A percentile compares a stretch with the other conserved stretches of the same genome.
phyloP scores from a whole-genome alignment of 1,140 invertebrate genomes.

The Rhyacophila brunnea region DNA sequence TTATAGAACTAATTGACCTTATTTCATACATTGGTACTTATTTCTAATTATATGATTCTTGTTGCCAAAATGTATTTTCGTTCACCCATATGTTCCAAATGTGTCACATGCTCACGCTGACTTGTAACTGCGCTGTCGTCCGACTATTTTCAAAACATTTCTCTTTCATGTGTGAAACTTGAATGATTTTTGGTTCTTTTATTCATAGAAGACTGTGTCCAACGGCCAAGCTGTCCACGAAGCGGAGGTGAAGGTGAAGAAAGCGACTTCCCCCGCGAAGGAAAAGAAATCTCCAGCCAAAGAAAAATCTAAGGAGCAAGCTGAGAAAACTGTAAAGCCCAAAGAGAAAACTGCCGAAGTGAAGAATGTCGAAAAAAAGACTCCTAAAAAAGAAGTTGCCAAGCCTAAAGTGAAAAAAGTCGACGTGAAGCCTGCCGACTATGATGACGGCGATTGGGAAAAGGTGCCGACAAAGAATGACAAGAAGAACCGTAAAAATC shows the following conservation, averaged over 20 bases:
- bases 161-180: not conserved
- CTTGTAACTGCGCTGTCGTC: not conserved
- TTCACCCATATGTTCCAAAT: conserved; percentile 23
- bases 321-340: conserved; percentile 17
- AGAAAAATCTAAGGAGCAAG: conserved; percentile 38
- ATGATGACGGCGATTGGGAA: conserved; percentile 74
- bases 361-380: conserved; percentile 45
- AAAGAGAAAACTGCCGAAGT: conserved; percentile 37
- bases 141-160: not conserved
- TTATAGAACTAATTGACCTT: conserved; percentile 39
- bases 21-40: conserved; percentile 15
- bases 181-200: not conserved
- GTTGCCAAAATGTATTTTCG: conserved; percentile 31
- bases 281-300: conserved; percentile 39
- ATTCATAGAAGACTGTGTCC: conserved; percentile 19
- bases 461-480: conserved; percentile 67
- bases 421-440: conserved; percentile 67
- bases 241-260: conserved; percentile 48
- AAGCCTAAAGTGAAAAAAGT: conserved; percentile 58
- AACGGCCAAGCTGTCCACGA: conserved; percentile 50
- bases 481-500: conserved; percentile 58
- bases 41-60: conserved; percentile 31
- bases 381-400: conserved; percentile 51
- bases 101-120: conserved; percentile 17
- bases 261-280: conserved; percentile 47